These are phyloP conservation scores for Epinephelus lanceolatus DNA, from an alignment of 2,113 vertebrate species.

Conservation along the genomic window DNA sequence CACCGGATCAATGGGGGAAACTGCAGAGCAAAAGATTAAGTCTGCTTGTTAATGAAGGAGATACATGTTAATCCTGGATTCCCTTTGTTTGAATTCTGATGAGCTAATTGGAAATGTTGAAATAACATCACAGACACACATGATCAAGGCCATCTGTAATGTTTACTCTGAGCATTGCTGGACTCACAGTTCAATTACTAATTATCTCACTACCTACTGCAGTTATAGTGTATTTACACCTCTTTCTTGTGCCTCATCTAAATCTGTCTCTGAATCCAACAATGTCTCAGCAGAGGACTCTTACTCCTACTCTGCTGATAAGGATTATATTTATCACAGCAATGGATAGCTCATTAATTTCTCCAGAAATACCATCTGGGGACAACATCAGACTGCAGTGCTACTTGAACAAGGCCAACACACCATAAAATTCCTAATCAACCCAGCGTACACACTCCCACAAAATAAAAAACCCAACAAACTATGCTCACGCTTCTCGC, in stretches of 20 bases:
- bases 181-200: conserved; percentile 19
- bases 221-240: conserved; percentile 21
- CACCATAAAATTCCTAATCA: conserved; percentile 55
- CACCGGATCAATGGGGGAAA: conserved; percentile 12
- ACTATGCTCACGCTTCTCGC: conserved; percentile 16
- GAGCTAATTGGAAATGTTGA: conserved; percentile 40
- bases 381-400: conserved; percentile 32
- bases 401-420: conserved; percentile 54
- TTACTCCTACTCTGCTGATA: conserved; percentile 37
- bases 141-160: conserved; percentile 13
- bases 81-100: conserved; percentile 45
- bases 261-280: conserved; percentile 11
- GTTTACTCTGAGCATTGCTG: conserved; percentile 35
- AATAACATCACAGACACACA: conserved; percentile 40
- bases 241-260: not conserved
- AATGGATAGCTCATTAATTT: conserved; percentile 64
- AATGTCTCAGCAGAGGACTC: conserved; percentile 24
- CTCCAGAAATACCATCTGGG: conserved; percentile 50
- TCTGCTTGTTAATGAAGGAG: conserved; percentile 45
- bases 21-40: conserved; percentile 32
- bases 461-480: not conserved
- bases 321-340: conserved; percentile 57
- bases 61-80: conserved; percentile 46
- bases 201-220: conserved; percentile 15
- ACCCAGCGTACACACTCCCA: conserved; percentile 8